phyloP scores from a whole-genome alignment of 2,888 invertebrate species.

The Rhagophthalmus giganteus region DNA sequence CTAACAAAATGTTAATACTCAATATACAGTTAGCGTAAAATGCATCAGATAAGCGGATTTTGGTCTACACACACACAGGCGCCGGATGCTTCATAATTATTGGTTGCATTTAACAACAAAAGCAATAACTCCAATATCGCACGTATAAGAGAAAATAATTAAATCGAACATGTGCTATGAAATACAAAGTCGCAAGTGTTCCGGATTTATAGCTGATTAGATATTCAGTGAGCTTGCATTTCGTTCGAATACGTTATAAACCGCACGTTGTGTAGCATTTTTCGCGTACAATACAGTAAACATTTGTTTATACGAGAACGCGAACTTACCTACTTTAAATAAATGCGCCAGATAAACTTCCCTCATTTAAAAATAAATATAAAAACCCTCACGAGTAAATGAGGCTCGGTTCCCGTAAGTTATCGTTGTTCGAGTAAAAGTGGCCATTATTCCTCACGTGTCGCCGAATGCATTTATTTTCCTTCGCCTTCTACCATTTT shows the following conservation, averaged over 20 bases:
- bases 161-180: constrained; percentile 15
- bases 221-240: not conserved
- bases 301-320: no score
- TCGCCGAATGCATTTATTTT: constrained; percentile 11
- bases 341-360: not conserved
- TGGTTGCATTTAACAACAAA: constrained; percentile 1
- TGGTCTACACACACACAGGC: constrained; percentile 15
- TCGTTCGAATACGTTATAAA: not conserved
- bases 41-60: constrained; percentile 21
- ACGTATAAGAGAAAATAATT: constrained; percentile 9
- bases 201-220: constrained; percentile 8
- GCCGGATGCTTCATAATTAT: constrained; percentile 14
- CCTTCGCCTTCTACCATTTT: constrained; percentile 2
- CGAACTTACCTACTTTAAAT: no score
- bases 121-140: constrained; percentile 3
- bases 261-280: not conserved
- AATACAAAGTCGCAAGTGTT: constrained; percentile 11
- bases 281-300: no score
- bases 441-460: constrained; percentile 5
- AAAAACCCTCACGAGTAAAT: not conserved
- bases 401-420: not conserved
- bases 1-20: no score
- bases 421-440: constrained; percentile 1
- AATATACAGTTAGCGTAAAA: not conserved
- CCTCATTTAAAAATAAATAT: not conserved